These are phyloP conservation scores for Amazona guildingii DNA, from an alignment of 2,113 vertebrate species.

Conservation along the genomic window DNA sequence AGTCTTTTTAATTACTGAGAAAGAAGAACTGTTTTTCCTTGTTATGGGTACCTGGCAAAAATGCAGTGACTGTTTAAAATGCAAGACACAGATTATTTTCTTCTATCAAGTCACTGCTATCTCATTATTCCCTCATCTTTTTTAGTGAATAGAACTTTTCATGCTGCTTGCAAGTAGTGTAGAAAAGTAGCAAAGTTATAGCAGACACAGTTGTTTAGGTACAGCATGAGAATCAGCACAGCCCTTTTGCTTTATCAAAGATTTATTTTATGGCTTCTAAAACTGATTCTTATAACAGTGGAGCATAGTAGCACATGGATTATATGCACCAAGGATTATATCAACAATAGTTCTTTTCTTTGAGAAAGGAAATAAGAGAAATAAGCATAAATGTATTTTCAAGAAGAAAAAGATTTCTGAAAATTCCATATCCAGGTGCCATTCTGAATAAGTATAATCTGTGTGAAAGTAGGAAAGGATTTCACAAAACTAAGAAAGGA, in stretches of 20 bases:
- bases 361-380: neutral
- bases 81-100: neutral
- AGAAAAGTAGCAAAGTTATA: neutral
- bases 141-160: neutral
- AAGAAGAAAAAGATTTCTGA: neutral
- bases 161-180: neutral
- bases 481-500: slow-evolving; percentile 25
- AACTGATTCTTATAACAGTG: neutral
- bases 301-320: neutral
- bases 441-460: neutral
- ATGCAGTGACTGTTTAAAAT: neutral
- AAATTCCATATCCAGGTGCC: neutral
- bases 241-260: neutral
- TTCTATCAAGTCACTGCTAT: neutral
- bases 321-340: neutral
- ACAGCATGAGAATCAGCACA: neutral
- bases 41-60: neutral
- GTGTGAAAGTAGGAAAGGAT: neutral
- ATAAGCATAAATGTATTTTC: neutral
- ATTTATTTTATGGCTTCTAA: neutral
- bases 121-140: neutral
- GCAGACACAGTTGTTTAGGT: neutral
- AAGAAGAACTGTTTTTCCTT: neutral
- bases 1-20: neutral
- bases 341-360: neutral